Conservation (phyloP, 2,797 vertebrate genomes). For the Sandelia bainsii region DNA sequence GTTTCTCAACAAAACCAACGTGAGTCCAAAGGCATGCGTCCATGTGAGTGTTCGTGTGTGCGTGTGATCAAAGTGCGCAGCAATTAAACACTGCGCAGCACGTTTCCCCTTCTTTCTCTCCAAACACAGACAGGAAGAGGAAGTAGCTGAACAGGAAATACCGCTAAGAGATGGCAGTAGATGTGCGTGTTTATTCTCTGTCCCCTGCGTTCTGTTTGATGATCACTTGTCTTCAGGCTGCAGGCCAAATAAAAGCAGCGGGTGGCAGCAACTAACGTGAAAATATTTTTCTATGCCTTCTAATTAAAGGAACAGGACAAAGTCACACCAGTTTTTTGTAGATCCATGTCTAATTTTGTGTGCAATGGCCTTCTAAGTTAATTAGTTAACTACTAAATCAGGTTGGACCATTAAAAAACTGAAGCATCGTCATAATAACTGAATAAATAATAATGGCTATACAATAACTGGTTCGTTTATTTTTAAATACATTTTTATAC, state of each 20-base stretch:
- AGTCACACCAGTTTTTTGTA: background rate
- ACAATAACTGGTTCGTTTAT: too few relatives aligned
- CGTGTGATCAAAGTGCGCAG: constrained; percentile 29
- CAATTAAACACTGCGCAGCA: constrained; percentile 20
- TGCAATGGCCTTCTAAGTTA: too few relatives aligned
- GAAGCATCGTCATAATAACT: too few relatives aligned
- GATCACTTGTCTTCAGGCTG: constrained; percentile 28
- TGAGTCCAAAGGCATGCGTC: constrained; percentile 20
- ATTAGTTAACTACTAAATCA: too few relatives aligned
- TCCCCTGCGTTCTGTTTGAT: constrained; percentile 39
- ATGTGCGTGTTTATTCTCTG: constrained; percentile 77
- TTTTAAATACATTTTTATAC: too few relatives aligned
- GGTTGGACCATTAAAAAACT: too few relatives aligned
- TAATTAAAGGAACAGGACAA: background rate
- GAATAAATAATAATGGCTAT: too few relatives aligned
- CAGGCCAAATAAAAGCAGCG: constrained; percentile 33
- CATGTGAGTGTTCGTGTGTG: constrained; percentile 10
- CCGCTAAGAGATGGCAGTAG: constrained; percentile 78
- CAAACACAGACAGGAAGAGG: constrained; percentile 87
- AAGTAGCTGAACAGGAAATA: constrained; percentile 88
- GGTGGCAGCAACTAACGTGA: background rate
- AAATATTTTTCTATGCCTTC: constrained; percentile 9
- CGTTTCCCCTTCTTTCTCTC: constrained; percentile 7
- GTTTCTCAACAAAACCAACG: constrained; percentile 40
- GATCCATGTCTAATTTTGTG: background rate